phyloP scores from a whole-genome alignment of 1,140 invertebrate genomes.

The Zaprionus inermis region DNA sequence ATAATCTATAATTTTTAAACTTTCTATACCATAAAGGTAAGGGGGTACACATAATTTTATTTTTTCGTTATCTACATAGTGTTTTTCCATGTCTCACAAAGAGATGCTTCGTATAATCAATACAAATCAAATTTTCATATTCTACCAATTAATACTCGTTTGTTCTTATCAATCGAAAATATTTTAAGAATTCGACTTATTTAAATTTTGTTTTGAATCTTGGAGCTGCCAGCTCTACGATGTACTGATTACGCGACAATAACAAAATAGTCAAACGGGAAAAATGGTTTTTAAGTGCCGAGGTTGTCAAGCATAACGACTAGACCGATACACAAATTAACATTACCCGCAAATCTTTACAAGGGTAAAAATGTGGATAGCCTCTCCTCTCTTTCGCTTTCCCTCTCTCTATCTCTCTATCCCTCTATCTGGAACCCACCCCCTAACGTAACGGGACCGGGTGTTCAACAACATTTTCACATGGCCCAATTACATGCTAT shows the following conservation, averaged over 20 bases:
- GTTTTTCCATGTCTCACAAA: background rate
- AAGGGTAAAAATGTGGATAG: slow-evolving; percentile 7
- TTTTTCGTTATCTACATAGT: no score
- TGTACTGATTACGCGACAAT: background rate
- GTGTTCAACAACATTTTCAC: slow-evolving; percentile 35
- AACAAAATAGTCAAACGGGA: no score
- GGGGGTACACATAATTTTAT: background rate
- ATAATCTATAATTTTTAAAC: background rate
- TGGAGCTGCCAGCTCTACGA: background rate
- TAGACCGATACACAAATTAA: background rate
- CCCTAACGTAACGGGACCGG: slow-evolving; percentile 30
- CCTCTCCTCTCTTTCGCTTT: no score
- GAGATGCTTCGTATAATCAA: background rate
- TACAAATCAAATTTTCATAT: background rate
- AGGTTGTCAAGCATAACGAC: background rate
- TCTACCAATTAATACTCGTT: background rate
- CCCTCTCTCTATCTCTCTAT: background rate
- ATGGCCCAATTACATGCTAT: slow-evolving; percentile 34
- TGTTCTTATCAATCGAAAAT: background rate
- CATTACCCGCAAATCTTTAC: slow-evolving; percentile 2
- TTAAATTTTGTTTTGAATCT: background rate
- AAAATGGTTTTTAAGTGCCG: background rate
- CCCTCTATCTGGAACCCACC: background rate
- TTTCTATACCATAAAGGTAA: background rate
- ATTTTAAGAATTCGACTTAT: background rate